These are phyloP conservation scores for Gobionotothen gibberifrons DNA, from an alignment of 2,797 vertebrate species.

Conservation along the genomic window DNA sequence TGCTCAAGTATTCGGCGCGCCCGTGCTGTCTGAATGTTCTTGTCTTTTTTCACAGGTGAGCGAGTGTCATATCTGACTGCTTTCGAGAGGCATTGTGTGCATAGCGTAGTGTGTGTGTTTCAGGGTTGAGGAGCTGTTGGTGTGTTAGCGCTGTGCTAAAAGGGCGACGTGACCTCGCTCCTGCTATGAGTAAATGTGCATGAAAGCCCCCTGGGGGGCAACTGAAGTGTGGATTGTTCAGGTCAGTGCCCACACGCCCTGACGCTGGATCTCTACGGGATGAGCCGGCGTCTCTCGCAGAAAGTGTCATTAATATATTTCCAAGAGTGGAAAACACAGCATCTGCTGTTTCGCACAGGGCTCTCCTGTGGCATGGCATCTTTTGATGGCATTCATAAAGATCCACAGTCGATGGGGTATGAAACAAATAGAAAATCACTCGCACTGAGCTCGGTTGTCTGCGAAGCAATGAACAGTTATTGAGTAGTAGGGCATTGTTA, in stretches of 20 bases:
- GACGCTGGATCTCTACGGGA: slow-evolving; percentile 54
- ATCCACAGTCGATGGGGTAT: slow-evolving; percentile 27
- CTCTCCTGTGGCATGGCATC: slow-evolving; percentile 46
- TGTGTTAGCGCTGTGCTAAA: slow-evolving; percentile 67
- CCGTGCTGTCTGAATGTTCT: slow-evolving; percentile 39
- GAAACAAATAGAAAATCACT: slow-evolving; percentile 54
- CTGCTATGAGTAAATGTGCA: slow-evolving; percentile 71
- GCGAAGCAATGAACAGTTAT: slow-evolving; percentile 50
- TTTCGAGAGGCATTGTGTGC: slow-evolving; percentile 17
- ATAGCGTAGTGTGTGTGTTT: slow-evolving; percentile 23
- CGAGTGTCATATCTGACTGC: slow-evolving; percentile 44
- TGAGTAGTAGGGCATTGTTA: slow-evolving; percentile 48
- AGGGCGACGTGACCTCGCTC: slow-evolving; percentile 73
- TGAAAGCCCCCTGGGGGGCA: slow-evolving; percentile 70
- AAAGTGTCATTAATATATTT: slow-evolving; percentile 74
- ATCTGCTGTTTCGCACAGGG: slow-evolving; percentile 46
- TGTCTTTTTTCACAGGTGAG: slow-evolving; percentile 55
- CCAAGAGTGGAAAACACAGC: slow-evolving; percentile 56
- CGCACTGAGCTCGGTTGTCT: slow-evolving; percentile 27
- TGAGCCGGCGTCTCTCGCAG: slow-evolving; percentile 49
- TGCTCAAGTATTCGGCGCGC: slow-evolving; percentile 24
- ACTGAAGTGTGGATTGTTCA: slow-evolving; percentile 68
- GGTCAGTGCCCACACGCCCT: slow-evolving; percentile 67
- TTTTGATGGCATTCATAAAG: slow-evolving; percentile 68
- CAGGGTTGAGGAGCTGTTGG: slow-evolving; percentile 25